phyloP scores from a whole-genome alignment of 2,797 vertebrate species.

The Enteromius thamalakanensis region DNA sequence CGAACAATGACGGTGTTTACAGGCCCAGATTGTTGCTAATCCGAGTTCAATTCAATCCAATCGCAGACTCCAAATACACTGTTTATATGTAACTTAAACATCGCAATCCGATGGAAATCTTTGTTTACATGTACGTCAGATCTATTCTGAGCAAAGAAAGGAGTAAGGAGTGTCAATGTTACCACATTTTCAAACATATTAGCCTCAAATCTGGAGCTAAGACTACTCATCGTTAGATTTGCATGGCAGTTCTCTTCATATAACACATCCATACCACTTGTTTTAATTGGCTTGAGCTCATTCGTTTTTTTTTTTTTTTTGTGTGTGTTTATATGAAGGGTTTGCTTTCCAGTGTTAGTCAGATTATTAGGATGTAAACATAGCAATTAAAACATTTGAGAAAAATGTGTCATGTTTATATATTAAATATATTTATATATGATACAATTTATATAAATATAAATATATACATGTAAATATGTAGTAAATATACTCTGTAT shows the following conservation, averaged over 20 bases:
- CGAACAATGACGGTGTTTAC: conserved; percentile 21
- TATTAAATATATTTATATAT: too few species aligned
- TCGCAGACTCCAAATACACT: conserved; percentile 2
- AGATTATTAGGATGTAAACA: not conserved
- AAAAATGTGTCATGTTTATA: too few species aligned
- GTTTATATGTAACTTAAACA: conserved; percentile 30
- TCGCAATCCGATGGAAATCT: not conserved
- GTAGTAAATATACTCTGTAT: too few species aligned
- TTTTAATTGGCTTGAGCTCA: not conserved
- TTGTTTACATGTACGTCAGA: not conserved
- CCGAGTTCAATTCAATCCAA: conserved; percentile 9
- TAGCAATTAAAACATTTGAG: too few species aligned
- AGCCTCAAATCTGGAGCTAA: not conserved
- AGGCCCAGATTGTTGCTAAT: conserved; percentile 10
- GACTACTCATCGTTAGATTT: not conserved
- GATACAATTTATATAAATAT: too few species aligned
- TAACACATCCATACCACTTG: not conserved
- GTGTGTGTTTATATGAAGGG: not conserved
- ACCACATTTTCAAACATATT: conserved; percentile 7
- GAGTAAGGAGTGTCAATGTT: not conserved
- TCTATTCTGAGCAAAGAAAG: not conserved
- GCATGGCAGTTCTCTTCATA: not conserved
- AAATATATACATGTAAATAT: too few species aligned
- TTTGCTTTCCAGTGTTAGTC: not conserved
- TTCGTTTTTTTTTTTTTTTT: not conserved